Evolutionary conservation across 2,113 vertebrate genomes (phyloP).

Genomic region (Calyptomena viridis): DNA sequence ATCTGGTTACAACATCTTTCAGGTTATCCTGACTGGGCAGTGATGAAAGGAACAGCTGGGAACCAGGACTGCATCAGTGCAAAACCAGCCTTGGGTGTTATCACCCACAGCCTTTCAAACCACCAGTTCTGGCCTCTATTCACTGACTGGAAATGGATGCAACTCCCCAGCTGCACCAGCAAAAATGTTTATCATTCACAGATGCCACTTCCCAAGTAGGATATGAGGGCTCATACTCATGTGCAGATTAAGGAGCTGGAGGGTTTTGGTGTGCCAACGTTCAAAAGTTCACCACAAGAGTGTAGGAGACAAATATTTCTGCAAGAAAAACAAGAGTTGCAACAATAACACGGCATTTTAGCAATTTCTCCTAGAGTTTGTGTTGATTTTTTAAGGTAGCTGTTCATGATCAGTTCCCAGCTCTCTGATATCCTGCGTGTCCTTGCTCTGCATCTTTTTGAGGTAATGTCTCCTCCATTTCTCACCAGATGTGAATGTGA

Average conservation of each 20-base stretch:
- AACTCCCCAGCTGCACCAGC: not conserved
- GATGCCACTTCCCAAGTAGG: too few species aligned
- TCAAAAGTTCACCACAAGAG: fast-evolving
- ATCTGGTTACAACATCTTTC: not conserved
- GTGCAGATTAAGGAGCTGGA: not conserved
- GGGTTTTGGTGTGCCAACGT: not conserved
- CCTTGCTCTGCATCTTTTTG: not conserved
- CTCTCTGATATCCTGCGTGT: fast-evolving
- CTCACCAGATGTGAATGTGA: not conserved
- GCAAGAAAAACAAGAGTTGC: not conserved
- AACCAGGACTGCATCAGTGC: not conserved
- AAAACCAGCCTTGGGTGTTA: not conserved
- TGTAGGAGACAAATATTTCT: not conserved
- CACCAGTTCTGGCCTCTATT: not conserved
- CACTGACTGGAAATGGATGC: not conserved
- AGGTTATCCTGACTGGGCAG: not conserved
- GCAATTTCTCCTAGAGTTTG: not conserved
- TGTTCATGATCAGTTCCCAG: fast-evolving
- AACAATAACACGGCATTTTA: not conserved
- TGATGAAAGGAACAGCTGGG: not conserved
- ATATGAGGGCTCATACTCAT: not conserved
- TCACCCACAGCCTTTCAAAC: not conserved
- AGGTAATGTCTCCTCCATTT: not conserved
- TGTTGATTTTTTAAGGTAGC: not conserved
- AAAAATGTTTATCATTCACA: not conserved